A percentile compares a stretch with the other conserved stretches of the same genome.
Evolutionary conservation across 1,140 invertebrate genomes (phyloP).

Genomic region (Stegodyphus dumicola): DNA sequence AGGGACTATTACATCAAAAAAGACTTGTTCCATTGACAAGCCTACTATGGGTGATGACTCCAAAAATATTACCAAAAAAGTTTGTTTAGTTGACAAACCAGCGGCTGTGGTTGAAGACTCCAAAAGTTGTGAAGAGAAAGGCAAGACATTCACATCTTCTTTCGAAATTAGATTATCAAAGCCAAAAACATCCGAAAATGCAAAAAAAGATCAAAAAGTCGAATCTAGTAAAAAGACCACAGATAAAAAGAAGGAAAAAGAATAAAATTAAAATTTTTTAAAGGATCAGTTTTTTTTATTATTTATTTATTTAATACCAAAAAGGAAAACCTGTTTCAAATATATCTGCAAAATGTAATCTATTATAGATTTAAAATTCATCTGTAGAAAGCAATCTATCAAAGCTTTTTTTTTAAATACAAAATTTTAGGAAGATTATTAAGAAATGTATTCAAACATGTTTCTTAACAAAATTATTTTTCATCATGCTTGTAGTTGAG

Average conservation of each 20-base stretch:
- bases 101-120: not conserved
- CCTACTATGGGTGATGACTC: not conserved
- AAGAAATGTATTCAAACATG: no score
- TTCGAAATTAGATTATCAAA: constrained; percentile 47
- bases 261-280: not conserved
- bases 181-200: constrained; percentile 3
- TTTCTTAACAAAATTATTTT: no score
- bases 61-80: not conserved
- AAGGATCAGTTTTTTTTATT: no score
- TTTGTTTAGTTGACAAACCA: constrained; percentile 24
- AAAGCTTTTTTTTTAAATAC: no score
- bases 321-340: no score
- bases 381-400: no score
- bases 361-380: no score
- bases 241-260: constrained; percentile 26
- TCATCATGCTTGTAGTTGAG: no score
- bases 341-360: no score
- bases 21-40: no score
- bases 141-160: constrained; percentile 37
- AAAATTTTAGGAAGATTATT: no score
- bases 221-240: constrained; percentile 26
- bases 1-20: not conserved
- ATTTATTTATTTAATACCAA: no score
- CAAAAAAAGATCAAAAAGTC: constrained; percentile 39
- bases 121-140: constrained; percentile 39